Conservation (phyloP, 2,113 vertebrate species). For the Amazona vittata region DNA sequence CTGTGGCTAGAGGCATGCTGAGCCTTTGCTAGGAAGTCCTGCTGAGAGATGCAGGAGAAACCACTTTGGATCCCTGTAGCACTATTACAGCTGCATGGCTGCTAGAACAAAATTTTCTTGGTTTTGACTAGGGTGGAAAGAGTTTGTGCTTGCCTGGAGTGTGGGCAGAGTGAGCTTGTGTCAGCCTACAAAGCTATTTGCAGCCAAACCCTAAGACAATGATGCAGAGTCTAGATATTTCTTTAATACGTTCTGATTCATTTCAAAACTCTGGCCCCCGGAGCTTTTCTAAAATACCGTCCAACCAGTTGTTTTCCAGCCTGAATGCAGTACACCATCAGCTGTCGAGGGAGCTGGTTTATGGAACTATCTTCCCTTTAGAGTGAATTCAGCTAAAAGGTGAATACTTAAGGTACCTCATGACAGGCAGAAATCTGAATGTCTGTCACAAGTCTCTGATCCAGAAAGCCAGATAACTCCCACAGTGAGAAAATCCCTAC, state of each 20-base stretch:
- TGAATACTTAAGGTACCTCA: background rate
- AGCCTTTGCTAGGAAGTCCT: background rate
- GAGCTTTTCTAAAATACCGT: slow-evolving; percentile 36
- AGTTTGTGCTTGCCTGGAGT: slow-evolving; percentile 45
- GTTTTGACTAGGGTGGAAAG: slow-evolving; percentile 3
- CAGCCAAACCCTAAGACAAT: slow-evolving; percentile 55
- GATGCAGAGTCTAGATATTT: slow-evolving; percentile 70
- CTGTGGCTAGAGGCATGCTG: background rate
- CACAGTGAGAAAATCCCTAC: background rate
- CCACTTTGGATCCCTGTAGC: background rate
- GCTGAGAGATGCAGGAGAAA: background rate
- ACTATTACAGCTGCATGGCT: background rate
- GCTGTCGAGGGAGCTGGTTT: background rate
- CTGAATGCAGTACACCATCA: background rate
- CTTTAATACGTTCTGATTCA: slow-evolving; percentile 63
- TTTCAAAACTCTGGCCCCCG: slow-evolving; percentile 3
- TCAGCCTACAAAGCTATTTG: slow-evolving; percentile 34
- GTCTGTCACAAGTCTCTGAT: background rate
- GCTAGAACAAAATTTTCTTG: background rate
- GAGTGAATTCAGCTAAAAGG: background rate
- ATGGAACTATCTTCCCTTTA: background rate
- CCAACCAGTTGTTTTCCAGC: slow-evolving; percentile 13
- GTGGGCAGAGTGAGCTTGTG: background rate
- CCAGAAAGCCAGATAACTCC: background rate
- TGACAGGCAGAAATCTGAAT: background rate